phyloP scores from a whole-genome alignment of 2,888 invertebrate species.

The Nomada flava region DNA sequence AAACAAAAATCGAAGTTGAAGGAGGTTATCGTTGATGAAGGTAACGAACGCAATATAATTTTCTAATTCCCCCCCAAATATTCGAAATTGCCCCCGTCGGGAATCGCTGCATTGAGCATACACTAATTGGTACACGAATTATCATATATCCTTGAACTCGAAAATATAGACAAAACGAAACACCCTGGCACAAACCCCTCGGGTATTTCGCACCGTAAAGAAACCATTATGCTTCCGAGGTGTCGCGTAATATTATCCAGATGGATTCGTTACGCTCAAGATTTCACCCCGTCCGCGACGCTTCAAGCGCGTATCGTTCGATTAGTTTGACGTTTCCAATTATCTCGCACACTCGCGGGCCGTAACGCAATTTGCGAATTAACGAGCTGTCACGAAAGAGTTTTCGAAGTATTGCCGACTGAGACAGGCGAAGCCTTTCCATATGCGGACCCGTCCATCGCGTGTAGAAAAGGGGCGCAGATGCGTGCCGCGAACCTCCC shows the following conservation, averaged over 20 bases:
- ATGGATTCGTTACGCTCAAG: conserved; percentile 26
- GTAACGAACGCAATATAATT: no score
- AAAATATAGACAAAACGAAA: no score
- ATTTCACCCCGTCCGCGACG: conserved; percentile 10
- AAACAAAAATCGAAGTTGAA: no score
- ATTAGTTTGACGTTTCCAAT: conserved; percentile 69
- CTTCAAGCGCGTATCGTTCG: conserved; percentile 50
- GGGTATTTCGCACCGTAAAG: no score
- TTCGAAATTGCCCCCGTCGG: no score
- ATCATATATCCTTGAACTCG: no score
- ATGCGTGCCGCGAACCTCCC: conserved; percentile 42
- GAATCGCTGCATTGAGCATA: no score
- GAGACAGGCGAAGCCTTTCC: conserved; percentile 38
- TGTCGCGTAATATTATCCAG: neutral
- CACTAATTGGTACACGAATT: no score
- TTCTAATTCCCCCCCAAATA: no score
- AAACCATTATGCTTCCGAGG: no score
- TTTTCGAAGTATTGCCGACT: conserved; percentile 49
- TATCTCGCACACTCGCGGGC: conserved; percentile 52
- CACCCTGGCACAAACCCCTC: no score
- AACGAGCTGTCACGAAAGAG: conserved; percentile 69
- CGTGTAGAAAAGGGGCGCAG: conserved; percentile 44
- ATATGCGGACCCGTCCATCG: conserved; percentile 36
- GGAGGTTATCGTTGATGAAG: no score
- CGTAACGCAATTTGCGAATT: conserved; percentile 61